Evolutionary conservation across 2,797 vertebrate genomes (phyloP), one percentile per base, ranked within the genome.

Genomic region (Cynodonichthys magdalenae): DNA sequence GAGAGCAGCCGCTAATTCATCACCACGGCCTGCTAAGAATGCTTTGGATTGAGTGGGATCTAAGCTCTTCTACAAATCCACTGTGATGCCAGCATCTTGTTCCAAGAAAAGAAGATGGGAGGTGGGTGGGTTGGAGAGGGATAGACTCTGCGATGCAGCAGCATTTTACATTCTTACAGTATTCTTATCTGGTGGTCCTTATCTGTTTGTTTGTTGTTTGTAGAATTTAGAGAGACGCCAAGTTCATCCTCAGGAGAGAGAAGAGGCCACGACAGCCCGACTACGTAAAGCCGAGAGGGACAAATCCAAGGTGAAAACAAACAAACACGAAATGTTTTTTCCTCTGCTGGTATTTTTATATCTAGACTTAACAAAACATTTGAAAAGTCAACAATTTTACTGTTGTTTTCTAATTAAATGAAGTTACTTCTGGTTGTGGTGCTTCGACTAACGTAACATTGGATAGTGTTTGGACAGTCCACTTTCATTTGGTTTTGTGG

Each of bases 271-370:
- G 74, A 93, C 92, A 83, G 92, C 78, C 71, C 94, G 91, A 84
- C 87, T 96, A 17, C 76, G 87, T 63, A 94, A 89, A 85, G 93
- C 93, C n/a, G 95, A 96, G 86, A 81, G 66, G 0, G 94, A 96
- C 73, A 96, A 93, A 75, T 89, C 63, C 44, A 93, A 95, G 93
- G 96, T 97, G 52, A 77, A 41, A 50, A 15, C 10, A 10, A 48
- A 14, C 36, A 2, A 14, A 12, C 3, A 3, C 36, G 12, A 39
- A 39, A 39, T 39, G 2, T 34, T 6, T 31, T 31, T 12, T 39
- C 36, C 36, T 12, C 12, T 12, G 11, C 11, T 39, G 10, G 11
- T 39, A 39, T 39, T 39, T 39, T 39, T 14, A 39, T 4, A 14
- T 12, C 11, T 39, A 39, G 36, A 12, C 36, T 14, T 39, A 39